Conservation (phyloP, 1,140 invertebrate genomes). For the Drosophila sulfurigaster region DNA sequence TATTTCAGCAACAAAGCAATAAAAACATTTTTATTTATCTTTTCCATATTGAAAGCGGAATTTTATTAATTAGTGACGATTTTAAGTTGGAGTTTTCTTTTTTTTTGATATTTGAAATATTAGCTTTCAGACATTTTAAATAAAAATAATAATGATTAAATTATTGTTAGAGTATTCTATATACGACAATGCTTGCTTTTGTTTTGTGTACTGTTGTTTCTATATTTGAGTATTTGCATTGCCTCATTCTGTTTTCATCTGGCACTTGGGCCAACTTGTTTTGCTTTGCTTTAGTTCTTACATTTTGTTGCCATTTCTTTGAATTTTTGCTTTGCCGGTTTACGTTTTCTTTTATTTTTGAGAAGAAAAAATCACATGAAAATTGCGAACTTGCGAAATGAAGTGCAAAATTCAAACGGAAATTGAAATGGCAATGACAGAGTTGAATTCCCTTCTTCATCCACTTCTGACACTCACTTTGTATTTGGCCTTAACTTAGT, state of each 20-base stretch:
- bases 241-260: constrained; percentile 58
- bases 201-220: constrained; percentile 58
- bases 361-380: constrained; percentile 59
- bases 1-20: too few relatives aligned
- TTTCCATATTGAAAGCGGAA: too few relatives aligned
- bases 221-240: constrained; percentile 74
- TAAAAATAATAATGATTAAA: too few relatives aligned
- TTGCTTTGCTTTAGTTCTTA: constrained; percentile 42
- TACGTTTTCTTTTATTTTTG: constrained; percentile 16
- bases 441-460: constrained; percentile 58
- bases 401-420: constrained; percentile 84
- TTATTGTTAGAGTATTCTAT: constrained; percentile 2
- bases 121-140: too few relatives aligned
- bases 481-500: constrained; percentile 48
- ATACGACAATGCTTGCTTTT: not conserved
- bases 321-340: constrained; percentile 3
- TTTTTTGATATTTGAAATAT: too few relatives aligned
- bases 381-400: constrained; percentile 83
- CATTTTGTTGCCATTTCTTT: constrained; percentile 20
- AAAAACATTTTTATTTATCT: too few relatives aligned
- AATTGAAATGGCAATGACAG: constrained; percentile 83
- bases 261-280: constrained; percentile 46
- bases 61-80: too few relatives aligned
- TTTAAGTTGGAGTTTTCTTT: too few relatives aligned
- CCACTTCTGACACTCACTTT: constrained; percentile 25